Conservation (phyloP, 2,888 invertebrate genomes). For the Nomada ferruginata region DNA sequence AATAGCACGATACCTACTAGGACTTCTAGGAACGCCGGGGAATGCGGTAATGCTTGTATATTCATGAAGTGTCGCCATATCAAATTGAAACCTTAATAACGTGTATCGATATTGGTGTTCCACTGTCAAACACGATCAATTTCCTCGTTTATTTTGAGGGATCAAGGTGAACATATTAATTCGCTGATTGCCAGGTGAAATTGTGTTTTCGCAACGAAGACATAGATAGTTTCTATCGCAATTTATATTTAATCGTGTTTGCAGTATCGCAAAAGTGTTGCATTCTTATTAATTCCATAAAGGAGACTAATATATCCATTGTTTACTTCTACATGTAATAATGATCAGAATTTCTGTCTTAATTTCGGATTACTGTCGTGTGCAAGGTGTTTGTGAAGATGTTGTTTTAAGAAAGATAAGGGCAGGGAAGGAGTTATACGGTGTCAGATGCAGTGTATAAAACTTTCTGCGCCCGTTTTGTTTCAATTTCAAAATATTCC, state of each 20-base stretch:
- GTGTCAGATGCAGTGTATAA: background rate
- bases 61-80: constrained; percentile 50
- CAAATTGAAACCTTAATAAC: constrained; percentile 57
- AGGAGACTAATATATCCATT: too few relatives aligned
- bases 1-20: constrained; percentile 18
- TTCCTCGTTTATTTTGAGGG: constrained; percentile 31
- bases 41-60: constrained; percentile 37
- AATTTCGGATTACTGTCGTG: background rate
- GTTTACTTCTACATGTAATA: background rate
- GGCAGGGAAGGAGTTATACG: background rate
- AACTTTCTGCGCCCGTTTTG: background rate
- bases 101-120: constrained; percentile 50
- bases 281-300: too few relatives aligned
- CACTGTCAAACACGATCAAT: constrained; percentile 45
- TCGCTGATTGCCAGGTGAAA: constrained; percentile 13
- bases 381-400: background rate
- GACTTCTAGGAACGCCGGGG: constrained; percentile 29
- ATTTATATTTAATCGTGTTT: background rate
- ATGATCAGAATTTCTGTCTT: background rate
- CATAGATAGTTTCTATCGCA: background rate
- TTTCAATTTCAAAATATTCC: constrained; percentile 6
- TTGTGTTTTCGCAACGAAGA: background rate
- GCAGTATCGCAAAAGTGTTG: too few relatives aligned
- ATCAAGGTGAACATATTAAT: constrained; percentile 33
- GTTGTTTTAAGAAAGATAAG: background rate